phyloP scores from a whole-genome alignment of 1,140 invertebrate species.

The Drosophila sp. region DNA sequence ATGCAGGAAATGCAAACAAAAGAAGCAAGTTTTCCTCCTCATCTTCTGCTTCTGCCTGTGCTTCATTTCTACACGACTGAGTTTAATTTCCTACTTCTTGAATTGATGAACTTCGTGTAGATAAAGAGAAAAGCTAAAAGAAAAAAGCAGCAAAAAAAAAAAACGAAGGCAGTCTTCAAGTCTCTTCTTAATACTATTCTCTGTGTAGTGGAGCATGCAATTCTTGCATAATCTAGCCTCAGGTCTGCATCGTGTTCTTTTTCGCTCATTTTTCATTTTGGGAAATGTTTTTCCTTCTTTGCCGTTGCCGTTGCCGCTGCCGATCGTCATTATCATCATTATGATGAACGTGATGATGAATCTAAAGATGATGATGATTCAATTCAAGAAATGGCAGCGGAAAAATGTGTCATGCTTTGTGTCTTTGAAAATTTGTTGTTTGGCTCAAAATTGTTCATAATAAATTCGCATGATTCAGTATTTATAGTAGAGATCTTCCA shows the following conservation, averaged over 20 bases:
- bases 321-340: not conserved
- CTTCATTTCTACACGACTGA: conserved; percentile 76
- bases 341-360: not conserved
- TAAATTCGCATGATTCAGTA: conserved; percentile 67
- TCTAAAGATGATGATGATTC: conserved; percentile 51
- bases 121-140: conserved; percentile 41
- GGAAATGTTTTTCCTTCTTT: not conserved
- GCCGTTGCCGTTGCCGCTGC: not conserved
- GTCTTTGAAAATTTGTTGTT: conserved; percentile 39
- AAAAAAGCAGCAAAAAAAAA: not conserved
- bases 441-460: conserved; percentile 63
- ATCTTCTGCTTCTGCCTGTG: not conserved
- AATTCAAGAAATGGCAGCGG: conserved; percentile 44
- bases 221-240: conserved; percentile 60
- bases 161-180: conserved; percentile 7
- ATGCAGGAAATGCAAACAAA: conserved; percentile 72
- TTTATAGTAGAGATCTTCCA: not conserved
- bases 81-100: conserved; percentile 46
- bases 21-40: conserved; percentile 29
- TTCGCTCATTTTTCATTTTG: conserved; percentile 8
- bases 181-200: not conserved
- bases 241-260: conserved; percentile 10
- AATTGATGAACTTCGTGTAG: conserved; percentile 78
- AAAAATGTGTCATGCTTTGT: conserved; percentile 64
- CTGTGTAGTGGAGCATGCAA: conserved; percentile 72